phyloP scores from a whole-genome alignment of 1,140 invertebrate genomes.

The Drosophila pruinosa region DNA sequence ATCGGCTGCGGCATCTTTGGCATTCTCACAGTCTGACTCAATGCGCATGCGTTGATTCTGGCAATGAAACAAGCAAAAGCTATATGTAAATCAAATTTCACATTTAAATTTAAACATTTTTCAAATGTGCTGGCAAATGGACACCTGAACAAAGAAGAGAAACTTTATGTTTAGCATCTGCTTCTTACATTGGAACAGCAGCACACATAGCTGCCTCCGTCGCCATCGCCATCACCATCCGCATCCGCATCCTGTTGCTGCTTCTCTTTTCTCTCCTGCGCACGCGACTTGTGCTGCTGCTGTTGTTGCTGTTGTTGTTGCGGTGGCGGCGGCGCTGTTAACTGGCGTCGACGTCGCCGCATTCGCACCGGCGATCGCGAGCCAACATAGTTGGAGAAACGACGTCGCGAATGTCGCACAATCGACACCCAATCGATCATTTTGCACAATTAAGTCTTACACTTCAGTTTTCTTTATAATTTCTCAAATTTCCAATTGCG shows the following conservation, averaged over 20 bases:
- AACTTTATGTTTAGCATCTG: too few relatives aligned
- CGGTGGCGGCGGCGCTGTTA: constrained; percentile 57
- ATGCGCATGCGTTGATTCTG: constrained; percentile 82
- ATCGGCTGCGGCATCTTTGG: constrained; percentile 56
- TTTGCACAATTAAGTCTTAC: background rate
- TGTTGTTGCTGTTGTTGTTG: constrained; percentile 40
- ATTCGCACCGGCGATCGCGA: constrained; percentile 86
- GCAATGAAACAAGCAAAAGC: constrained; percentile 23
- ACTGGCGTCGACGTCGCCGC: constrained; percentile 84
- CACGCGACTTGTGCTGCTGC: constrained; percentile 52
- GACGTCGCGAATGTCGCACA: constrained; percentile 87
- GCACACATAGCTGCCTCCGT: constrained; percentile 59
- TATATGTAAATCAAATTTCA: background rate
- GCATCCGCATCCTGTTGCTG: constrained; percentile 16
- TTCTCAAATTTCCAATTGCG: background rate
- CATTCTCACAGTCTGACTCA: constrained; percentile 69
- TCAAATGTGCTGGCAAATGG: too few relatives aligned
- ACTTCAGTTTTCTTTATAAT: background rate
- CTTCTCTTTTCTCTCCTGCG: constrained; percentile 45
- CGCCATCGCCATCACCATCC: constrained; percentile 28
- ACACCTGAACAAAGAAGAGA: too few relatives aligned
- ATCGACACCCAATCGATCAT: constrained; percentile 93
- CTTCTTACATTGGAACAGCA: constrained; percentile 76
- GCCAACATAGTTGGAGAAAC: constrained; percentile 89
- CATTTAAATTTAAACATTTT: background rate